Percentiles rank a stretch among this genome's conserved stretches.
These are phyloP conservation scores for Tenthredo amoena DNA, from an alignment of 2,888 invertebrate species.

Conservation along the genomic window DNA sequence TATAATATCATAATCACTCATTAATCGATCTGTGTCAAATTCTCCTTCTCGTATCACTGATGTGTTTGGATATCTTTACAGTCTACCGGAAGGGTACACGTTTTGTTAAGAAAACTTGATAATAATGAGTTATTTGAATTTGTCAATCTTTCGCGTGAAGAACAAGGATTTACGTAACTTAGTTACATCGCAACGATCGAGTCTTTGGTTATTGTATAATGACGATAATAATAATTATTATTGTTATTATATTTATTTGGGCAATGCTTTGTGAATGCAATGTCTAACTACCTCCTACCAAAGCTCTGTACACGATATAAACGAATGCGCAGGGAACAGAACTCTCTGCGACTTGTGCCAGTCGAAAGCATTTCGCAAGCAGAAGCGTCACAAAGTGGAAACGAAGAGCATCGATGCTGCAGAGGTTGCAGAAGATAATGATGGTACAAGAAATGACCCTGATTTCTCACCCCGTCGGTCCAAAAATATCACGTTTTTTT, in stretches of 20 bases:
- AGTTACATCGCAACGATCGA: slow-evolving; percentile 26
- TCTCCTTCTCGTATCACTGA: not conserved
- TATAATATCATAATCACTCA: not conserved
- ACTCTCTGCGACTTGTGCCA: slow-evolving; percentile 93
- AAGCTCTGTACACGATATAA: slow-evolving; percentile 59
- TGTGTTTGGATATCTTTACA: not conserved
- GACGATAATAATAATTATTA: not conserved
- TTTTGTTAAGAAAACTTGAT: too few relatives aligned
- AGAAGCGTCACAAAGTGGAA: slow-evolving; percentile 83
- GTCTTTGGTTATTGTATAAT: not conserved
- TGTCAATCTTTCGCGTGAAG: not conserved
- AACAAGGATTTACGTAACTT: slow-evolving; percentile 30
- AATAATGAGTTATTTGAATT: not conserved
- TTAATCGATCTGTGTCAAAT: not conserved
- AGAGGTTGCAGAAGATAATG: slow-evolving; percentile 79
- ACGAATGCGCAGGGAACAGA: slow-evolving; percentile 89
- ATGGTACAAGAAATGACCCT: slow-evolving; percentile 71
- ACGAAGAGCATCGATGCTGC: slow-evolving; percentile 73
- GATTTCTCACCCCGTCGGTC: slow-evolving; percentile 17
- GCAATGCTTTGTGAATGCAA: slow-evolving; percentile 46
- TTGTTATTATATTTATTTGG: slow-evolving; percentile 38
- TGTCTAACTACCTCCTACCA: slow-evolving; percentile 39
- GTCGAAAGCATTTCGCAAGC: slow-evolving; percentile 86
- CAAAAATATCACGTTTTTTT: not conserved
- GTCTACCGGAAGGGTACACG: too few relatives aligned